A percentile compares a stretch with the other conserved stretches of the same genome.
These are phyloP conservation scores for Bombylius major DNA, from an alignment of 2,888 invertebrate genomes.

Conservation along the genomic window DNA sequence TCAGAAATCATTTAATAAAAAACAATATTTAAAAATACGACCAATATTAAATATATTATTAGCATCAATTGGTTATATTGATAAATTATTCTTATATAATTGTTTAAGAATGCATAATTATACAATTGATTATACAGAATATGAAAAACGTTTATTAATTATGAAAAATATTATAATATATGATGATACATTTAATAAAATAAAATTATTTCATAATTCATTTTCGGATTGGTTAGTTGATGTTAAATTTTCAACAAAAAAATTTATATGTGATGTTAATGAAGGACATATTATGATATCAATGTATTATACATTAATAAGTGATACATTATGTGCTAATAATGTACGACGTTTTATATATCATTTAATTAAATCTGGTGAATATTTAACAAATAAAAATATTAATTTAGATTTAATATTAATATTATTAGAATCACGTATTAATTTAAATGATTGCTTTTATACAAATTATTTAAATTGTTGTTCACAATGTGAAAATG, in stretches of 20 bases:
- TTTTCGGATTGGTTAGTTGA: conserved; percentile 92
- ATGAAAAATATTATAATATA: conserved; percentile 46
- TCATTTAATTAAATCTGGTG: conserved; percentile 54
- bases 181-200: conserved; percentile 17
- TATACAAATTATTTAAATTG: conserved; percentile 40
- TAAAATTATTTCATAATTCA: conserved; percentile 79
- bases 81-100: conserved; percentile 66
- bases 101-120: conserved; percentile 71
- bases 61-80: conserved; percentile 75
- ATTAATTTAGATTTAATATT: conserved; percentile 33
- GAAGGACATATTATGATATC: conserved; percentile 83
- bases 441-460: conserved; percentile 35
- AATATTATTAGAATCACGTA: conserved; percentile 32
- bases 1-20: conserved; percentile 79
- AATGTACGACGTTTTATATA: conserved; percentile 64
- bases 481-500: conserved; percentile 32
- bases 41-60: conserved; percentile 76
- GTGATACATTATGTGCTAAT: conserved; percentile 53
- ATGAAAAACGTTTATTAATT: conserved; percentile 62
- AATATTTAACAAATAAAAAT: conserved; percentile 40
- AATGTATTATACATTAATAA: conserved; percentile 65
- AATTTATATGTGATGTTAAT: conserved; percentile 75
- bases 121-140: conserved; percentile 65
- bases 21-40: conserved; percentile 77
- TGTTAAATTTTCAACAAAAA: conserved; percentile 95